Evolutionary conservation across 1,140 invertebrate genomes (phyloP), one percentile per base, ranked within the genome.

Genomic region (Macrocentrus cingulum): DNA sequence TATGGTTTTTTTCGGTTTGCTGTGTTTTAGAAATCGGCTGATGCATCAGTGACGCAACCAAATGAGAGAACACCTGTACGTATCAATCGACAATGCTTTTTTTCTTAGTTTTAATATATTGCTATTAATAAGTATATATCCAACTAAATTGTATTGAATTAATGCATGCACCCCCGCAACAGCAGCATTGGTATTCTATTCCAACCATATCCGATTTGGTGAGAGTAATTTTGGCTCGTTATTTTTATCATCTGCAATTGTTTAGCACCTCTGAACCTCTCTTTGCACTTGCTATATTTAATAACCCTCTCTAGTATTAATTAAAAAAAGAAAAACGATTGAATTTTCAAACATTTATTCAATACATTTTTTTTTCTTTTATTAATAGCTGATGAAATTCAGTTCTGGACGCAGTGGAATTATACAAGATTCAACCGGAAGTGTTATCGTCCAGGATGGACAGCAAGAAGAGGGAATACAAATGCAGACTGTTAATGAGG

Each of bases 401-500:
- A 80, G 81, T 16, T 82, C 80, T 2, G 78, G 78, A 54, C 66
- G 77, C 51, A 68, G 73, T 32, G 68, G 75, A 51, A 65, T 82
- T 50, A 57, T 81, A 15, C 84, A 88, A 70, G 87, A 89, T 71
- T 87, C 87, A 0, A 86, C 84, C 1, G 88, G 88, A 29, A 88
- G 87, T 62, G 85, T 88, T 7, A 86, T 85, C 22, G 81, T 87
- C 2, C 80, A 83, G 11, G 84, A 84, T 59, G 82, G 67, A 15
- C 73, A 77, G 15, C 74, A 75, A 4, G 77, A 80, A 9, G 78
- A 80, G 7, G 74, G 59, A 36, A 85, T 85, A 54, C 83, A 83
- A 49, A 61, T 86, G 77, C 79, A 83, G 49, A 77, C 80, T 25
- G 64, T 85, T 44, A 82, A 78, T 65, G 82, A 81, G 69, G 76